These are phyloP conservation scores for Nycticryphes semicollaris DNA, from an alignment of 2,113 vertebrate genomes.

Conservation along the genomic window DNA sequence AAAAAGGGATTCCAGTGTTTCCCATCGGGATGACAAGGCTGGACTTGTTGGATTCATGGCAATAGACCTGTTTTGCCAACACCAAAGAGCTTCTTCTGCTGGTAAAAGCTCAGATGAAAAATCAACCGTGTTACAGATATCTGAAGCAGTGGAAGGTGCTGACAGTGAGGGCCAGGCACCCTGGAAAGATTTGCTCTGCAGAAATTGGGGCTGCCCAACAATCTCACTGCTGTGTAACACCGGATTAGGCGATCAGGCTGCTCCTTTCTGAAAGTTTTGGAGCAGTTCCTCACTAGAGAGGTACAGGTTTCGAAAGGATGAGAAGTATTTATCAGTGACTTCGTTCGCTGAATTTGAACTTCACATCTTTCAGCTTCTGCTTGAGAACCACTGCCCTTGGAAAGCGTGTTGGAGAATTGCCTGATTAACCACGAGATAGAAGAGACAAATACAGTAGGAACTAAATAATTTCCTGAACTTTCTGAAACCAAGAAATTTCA, in stretches of 20 bases:
- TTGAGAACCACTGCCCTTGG: background rate
- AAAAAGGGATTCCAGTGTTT: background rate
- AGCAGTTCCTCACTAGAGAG: background rate
- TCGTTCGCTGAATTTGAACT: background rate
- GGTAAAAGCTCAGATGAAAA: background rate
- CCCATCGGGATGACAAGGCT: background rate
- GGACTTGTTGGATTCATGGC: background rate
- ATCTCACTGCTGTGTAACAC: fast-evolving
- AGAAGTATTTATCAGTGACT: background rate
- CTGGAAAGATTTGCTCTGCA: background rate
- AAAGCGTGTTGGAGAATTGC: background rate
- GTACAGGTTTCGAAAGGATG: background rate
- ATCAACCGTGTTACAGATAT: background rate
- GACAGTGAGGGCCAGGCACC: background rate
- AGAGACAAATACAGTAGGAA: background rate
- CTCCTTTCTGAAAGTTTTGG: background rate
- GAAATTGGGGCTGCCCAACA: background rate
- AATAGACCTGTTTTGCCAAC: background rate
- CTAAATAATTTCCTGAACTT: background rate
- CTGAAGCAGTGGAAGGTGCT: background rate
- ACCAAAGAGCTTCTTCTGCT: background rate
- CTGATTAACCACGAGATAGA: background rate
- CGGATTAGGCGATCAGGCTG: background rate
- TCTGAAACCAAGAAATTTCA: background rate
- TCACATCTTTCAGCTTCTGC: background rate